Evolutionary conservation across 2,113 vertebrate genomes (phyloP).

Genomic region (Rafetus swinhoei): DNA sequence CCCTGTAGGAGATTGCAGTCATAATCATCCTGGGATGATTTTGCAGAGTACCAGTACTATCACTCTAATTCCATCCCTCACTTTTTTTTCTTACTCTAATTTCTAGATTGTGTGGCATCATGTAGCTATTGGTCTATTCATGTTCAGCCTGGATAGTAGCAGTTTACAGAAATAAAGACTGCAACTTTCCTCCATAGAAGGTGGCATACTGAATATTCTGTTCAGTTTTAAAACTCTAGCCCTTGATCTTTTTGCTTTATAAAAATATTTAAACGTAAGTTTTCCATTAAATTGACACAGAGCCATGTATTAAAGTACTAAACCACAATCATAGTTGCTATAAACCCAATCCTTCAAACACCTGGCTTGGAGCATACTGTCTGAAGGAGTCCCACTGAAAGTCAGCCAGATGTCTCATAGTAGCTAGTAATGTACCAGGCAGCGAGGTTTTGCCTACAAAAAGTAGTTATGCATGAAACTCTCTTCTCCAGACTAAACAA

Average conservation of each 20-base stretch:
- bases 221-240: background rate
- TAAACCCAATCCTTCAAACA: background rate
- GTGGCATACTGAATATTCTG: background rate
- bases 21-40: background rate
- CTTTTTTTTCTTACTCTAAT: background rate
- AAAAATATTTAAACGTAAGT: background rate
- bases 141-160: background rate
- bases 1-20: background rate
- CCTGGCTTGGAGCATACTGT: background rate
- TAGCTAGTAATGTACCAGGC: background rate
- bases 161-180: background rate
- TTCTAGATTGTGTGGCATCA: too few relatives aligned
- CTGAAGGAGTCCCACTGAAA: background rate
- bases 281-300: background rate
- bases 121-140: rapidly evolving
- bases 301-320: too few relatives aligned
- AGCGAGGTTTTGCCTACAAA: background rate
- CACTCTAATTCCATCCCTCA: background rate
- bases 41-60: background rate
- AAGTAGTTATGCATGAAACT: background rate
- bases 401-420: background rate
- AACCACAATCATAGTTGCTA: background rate
- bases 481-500: too few relatives aligned
- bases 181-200: background rate
- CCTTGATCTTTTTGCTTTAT: background rate